phyloP scores from a whole-genome alignment of 2,797 vertebrate species.

The Sebastiscus albofasciatus region DNA sequence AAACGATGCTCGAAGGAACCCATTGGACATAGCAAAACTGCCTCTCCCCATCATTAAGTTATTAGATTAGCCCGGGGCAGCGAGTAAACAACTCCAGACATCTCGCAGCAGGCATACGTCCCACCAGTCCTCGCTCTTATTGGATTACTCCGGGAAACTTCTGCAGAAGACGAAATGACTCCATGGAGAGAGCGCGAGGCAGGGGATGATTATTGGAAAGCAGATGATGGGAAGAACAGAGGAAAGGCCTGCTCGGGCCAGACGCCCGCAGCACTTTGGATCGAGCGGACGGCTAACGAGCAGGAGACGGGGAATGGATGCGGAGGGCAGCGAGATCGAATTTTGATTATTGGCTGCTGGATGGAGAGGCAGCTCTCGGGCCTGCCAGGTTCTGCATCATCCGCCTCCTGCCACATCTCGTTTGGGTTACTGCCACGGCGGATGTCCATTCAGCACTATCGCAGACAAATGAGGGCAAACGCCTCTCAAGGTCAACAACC shows the following conservation, averaged over 20 bases:
- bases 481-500: conserved; percentile 69
- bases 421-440: conserved; percentile 69
- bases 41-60: conserved; percentile 79
- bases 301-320: conserved; percentile 54
- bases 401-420: conserved; percentile 65
- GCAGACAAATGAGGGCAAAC: conserved; percentile 70
- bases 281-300: conserved; percentile 69
- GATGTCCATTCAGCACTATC: conserved; percentile 78
- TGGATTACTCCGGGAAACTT: conserved; percentile 76
- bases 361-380: conserved; percentile 27
- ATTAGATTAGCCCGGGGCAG: conserved; percentile 79
- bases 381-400: conserved; percentile 62
- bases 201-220: conserved; percentile 65
- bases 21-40: conserved; percentile 71
- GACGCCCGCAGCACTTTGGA: conserved; percentile 65
- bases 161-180: conserved; percentile 74
- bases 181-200: conserved; percentile 58
- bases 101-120: conserved; percentile 61
- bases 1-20: conserved; percentile 79
- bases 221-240: conserved; percentile 57
- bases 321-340: conserved; percentile 55
- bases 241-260: conserved; percentile 42
- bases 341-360: conserved; percentile 74
- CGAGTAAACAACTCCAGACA: conserved; percentile 79
- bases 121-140: conserved; percentile 68